Percentiles rank a stretch among this genome's conserved stretches.
phyloP scores from a whole-genome alignment of 1,140 invertebrate species.

The Colletes gigas region DNA sequence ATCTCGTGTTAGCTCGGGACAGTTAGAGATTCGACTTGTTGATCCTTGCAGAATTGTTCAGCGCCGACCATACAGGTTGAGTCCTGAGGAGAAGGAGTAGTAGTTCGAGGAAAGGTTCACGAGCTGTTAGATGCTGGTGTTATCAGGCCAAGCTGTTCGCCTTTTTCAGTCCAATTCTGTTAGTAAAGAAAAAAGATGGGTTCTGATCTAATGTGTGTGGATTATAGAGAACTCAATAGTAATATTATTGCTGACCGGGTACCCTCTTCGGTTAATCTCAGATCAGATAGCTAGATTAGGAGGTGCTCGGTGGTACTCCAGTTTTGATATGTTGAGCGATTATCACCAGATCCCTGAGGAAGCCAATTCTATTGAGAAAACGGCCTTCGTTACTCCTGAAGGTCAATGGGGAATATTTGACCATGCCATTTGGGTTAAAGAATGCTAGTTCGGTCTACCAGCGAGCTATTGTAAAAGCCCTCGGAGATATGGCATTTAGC shows the following conservation, averaged over 20 bases:
- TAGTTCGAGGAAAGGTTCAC: conserved; percentile 32
- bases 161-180: conserved; percentile 71
- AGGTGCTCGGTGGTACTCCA: conserved; percentile 52
- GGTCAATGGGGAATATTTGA: conserved; percentile 3
- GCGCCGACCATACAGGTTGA: conserved; percentile 42
- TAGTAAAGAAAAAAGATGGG: conserved; percentile 78
- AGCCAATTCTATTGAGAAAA: background rate
- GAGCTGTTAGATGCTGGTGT: conserved; percentile 41
- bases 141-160: conserved; percentile 59
- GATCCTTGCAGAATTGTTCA: conserved; percentile 39
- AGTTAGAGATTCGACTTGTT: conserved; percentile 39
- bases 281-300: conserved; percentile 74
- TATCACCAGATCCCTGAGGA: conserved; percentile 26
- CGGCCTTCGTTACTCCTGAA: conserved; percentile 1
- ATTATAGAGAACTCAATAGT: conserved; percentile 69
- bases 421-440: conserved; percentile 6
- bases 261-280: conserved; percentile 71
- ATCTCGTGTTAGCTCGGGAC: conserved; percentile 8
- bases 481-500: conserved; percentile 23
- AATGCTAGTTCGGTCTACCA: background rate
- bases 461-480: conserved; percentile 21
- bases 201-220: conserved; percentile 72
- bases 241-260: conserved; percentile 75
- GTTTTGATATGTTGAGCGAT: conserved; percentile 11
- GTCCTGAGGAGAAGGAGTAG: conserved; percentile 19